These are phyloP conservation scores for Babyrousa celebensis DNA, from an alignment of 2,797 vertebrate genomes.

Conservation along the genomic window DNA sequence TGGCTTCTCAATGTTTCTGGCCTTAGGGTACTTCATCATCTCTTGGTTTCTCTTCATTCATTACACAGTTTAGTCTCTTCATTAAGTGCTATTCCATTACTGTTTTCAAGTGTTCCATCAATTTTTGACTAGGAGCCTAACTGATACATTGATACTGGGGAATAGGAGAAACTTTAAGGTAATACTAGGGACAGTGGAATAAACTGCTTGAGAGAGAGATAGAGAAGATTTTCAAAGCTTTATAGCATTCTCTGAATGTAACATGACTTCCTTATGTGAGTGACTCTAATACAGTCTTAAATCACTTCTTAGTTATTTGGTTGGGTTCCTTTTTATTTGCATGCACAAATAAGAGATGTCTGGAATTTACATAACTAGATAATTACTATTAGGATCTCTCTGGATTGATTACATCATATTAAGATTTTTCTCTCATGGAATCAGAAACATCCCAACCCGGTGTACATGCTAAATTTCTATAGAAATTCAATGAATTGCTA, in stretches of 20 bases:
- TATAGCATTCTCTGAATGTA: background rate
- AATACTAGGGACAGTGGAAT: background rate
- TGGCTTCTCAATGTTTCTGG: background rate
- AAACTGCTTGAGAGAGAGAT: background rate
- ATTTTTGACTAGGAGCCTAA: constrained; percentile 33
- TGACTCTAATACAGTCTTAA: constrained; percentile 10
- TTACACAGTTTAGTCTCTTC: background rate
- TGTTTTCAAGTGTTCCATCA: background rate
- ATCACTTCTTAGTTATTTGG: constrained; percentile 33
- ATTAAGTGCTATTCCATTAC: background rate
- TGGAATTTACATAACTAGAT: constrained; percentile 12
- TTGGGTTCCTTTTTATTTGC: constrained; percentile 28
- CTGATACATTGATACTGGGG: background rate
- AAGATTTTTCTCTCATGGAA: background rate
- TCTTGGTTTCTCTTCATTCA: background rate
- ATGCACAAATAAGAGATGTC: background rate
- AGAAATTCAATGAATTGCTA: background rate
- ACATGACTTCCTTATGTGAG: background rate
- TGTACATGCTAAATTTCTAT: background rate
- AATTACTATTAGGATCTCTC: background rate
- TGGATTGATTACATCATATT: background rate
- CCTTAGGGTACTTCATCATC: background rate
- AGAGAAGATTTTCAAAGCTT: background rate
- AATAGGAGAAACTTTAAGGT: constrained; percentile 29
- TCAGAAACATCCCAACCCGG: background rate